Evolutionary conservation across 2,888 invertebrate genomes (phyloP), one percentile per base, ranked within the genome.

Genomic region (Cinara cedri): DNA sequence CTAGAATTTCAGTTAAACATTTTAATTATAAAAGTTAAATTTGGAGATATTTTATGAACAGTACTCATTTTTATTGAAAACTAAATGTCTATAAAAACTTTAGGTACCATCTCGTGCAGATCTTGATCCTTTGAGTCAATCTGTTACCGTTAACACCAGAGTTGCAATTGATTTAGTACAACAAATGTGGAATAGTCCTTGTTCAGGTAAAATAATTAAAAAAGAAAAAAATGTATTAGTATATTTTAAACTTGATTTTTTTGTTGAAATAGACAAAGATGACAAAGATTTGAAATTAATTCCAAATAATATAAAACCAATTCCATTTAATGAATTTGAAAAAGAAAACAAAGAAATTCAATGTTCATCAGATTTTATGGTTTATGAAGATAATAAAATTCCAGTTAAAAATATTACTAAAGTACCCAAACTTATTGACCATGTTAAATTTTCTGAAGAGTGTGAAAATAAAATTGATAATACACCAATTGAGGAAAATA

Each of bases 131-230:
- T 70, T 78, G 10, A 78, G 70, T 51, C 78, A 78, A 13, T 82
- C 82, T n/a, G 63, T 81, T 21, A 92, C 92, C 8, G 90, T 91
- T 0, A 90, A 91, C 83, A 92, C 91, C 0, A 91, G 90, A 83
- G 91, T 91, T 84, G 92, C 91, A 0, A 86, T 90, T 84, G 89
- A 90, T 85, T 89, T 90, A 72, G 88, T 92, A 24, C 87, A 90
- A 82, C 89, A 90, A 82, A 85, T 90, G 82, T 91, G 90, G 86
- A 82, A 82, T 21, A 84, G 84, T 70, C 83, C 83, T n/a, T 81
- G 81, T 3, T 19, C 78, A 54, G 66, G 78, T 78, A 42, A 76
- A 13, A 44, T 16, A 19, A 49, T 60, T 24, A 14, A 54, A 1
- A 19, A 21, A 54, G 3, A 19, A 21, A n/a, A n/a, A 49, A 21